Evolutionary conservation across 2,797 vertebrate species (phyloP), one percentile per base, ranked within the genome.

Genomic region (Chanos chanos): DNA sequence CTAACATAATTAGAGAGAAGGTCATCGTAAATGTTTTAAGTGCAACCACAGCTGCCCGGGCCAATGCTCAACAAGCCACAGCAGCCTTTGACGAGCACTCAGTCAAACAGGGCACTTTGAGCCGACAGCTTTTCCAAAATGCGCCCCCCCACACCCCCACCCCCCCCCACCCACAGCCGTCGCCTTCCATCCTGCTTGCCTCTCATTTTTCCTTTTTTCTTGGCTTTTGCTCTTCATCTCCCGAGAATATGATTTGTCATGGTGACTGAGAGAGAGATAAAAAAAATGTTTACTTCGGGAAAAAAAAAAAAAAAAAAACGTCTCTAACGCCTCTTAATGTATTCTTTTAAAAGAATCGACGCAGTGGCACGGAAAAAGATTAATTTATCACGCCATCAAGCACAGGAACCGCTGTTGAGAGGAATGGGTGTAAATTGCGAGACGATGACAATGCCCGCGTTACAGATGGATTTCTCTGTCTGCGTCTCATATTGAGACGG

Each of bases 341-440:
- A 87, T 89, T 89, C 86, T 88, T 88, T 88, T 88, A 89, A 89
- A 89, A 88, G 86, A 89, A 87, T 87, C 72, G 86, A 87, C 72
- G 87, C 88, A 86, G 83, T 85, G 87, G 88, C 85, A 86, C 52
- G 79, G 87, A 89, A 89, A 89, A 89, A 89, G 80, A 89, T 91
- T 89, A 87, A 90, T 90, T 91, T 89, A 90, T 91, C 89, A 91
- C 86, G 84, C 86, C 87, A 89, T 89, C 87, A 89, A 88, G 87
- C 89, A 91, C 86, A 88, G 86, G 87, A 89, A 89, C 82, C 83
- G 86, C 84, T 83, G 85, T 81, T 77, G 81, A 89, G 86, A 88
- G 81, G 81, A 86, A 89, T 84, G 85, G 82, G 87, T 88, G 87
- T 89, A 88, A 90, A 91, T 88, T 89, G 87, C 77, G 68, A 85